A percentile compares a stretch with the other conserved stretches of the same genome.
phyloP scores from a whole-genome alignment of 1,140 invertebrate genomes.

The Hesperophylax magnus region DNA sequence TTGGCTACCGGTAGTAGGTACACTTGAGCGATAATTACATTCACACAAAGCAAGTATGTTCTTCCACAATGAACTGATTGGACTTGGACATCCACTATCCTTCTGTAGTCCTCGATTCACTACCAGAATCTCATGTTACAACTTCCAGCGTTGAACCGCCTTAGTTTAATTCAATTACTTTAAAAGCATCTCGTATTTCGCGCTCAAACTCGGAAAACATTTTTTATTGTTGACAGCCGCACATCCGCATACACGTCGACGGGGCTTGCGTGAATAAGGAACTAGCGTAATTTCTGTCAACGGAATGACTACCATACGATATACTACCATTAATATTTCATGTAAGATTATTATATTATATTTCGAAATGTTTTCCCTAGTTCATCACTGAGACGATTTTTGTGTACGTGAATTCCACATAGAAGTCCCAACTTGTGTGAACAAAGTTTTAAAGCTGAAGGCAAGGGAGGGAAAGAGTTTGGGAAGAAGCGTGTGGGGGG shows the following conservation, averaged over 20 bases:
- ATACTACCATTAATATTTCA: background rate
- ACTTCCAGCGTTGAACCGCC: slow-evolving; percentile 1
- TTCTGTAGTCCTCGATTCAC: background rate
- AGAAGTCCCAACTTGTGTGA: no score
- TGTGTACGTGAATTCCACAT: background rate
- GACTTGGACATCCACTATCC: no score
- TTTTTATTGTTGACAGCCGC: slow-evolving; percentile 47
- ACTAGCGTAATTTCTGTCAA: background rate
- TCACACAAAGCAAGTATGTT: no score
- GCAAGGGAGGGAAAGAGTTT: no score
- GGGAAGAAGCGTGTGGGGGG: no score
- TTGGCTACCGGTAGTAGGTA: no score
- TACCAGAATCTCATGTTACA: slow-evolving; percentile 36
- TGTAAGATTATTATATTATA: background rate
- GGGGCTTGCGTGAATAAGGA: background rate
- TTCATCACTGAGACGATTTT: background rate
- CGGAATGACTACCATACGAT: background rate
- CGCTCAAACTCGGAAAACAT: slow-evolving; percentile 34
- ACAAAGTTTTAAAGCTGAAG: no score
- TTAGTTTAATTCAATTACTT: slow-evolving; percentile 53
- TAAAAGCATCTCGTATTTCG: slow-evolving; percentile 54
- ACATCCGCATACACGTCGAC: slow-evolving; percentile 10
- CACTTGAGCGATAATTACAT: no score
- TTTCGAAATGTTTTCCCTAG: background rate
- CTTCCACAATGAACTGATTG: no score